phyloP scores from a whole-genome alignment of 1,140 invertebrate species.

The Caenorhabditis briggsae region DNA sequence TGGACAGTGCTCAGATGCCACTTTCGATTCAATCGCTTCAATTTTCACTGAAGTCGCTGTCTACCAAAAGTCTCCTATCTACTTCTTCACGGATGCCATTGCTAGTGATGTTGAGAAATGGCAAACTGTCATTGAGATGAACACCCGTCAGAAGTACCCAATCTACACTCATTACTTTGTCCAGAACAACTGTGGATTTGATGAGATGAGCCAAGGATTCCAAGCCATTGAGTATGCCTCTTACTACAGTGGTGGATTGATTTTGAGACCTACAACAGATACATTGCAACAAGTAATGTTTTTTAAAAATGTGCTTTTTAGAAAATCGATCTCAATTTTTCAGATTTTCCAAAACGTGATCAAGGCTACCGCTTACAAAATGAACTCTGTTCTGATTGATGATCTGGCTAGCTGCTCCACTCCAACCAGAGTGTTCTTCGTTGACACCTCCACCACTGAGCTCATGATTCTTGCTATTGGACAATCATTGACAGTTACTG shows the following conservation, averaged over 20 bases:
- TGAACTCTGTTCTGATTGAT: constrained; percentile 54
- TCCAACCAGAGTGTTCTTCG: constrained; percentile 60
- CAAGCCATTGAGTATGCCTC: constrained; percentile 61
- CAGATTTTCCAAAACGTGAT: constrained; percentile 58
- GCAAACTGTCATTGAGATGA: constrained; percentile 60
- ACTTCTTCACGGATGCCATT: constrained; percentile 67
- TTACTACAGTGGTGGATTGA: constrained; percentile 61
- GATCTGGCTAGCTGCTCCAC: constrained; percentile 57
- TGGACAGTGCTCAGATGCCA: constrained; percentile 60
- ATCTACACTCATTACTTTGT: constrained; percentile 64
- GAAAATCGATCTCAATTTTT: too few species aligned
- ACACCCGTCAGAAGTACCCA: constrained; percentile 65
- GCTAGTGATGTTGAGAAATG: constrained; percentile 62
- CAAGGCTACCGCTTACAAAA: constrained; percentile 58
- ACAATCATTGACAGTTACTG: constrained; percentile 56
- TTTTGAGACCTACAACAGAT: constrained; percentile 17
- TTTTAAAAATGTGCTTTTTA: too few species aligned
- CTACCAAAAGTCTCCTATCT: constrained; percentile 67
- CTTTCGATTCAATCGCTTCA: constrained; percentile 62
- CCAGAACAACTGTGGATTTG: constrained; percentile 57
- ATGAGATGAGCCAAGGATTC: constrained; percentile 62
- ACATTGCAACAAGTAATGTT: not conserved
- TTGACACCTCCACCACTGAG: constrained; percentile 63
- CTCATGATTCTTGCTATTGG: constrained; percentile 67
- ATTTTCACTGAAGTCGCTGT: constrained; percentile 46